Base-by-base conservation (phyloP, 2,113 vertebrate species). In the Athene cunicularia region DNA sequence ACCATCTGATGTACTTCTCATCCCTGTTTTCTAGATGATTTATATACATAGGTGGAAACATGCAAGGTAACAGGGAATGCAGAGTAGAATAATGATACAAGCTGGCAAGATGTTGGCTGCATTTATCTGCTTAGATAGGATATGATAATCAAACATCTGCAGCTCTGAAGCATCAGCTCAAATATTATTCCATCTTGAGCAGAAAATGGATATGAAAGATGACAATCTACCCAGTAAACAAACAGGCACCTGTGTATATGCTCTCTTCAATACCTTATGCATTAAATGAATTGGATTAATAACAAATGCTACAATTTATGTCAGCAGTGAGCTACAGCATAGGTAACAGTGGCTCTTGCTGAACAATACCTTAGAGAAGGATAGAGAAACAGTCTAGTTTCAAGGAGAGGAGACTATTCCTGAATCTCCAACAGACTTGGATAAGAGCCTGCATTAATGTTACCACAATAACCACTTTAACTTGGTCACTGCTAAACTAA, bases 141-240 rank as follows among this genome's bases (percentile, higher is more conserved):
- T 73, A 66, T 49, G 39, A 58, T 90, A 83, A 97, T 91, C 72
- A 90, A 73, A 92, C 37, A 89, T 59, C 76, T 95, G 86, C 67
- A 92, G 6, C 27, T 92, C 66, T 58, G 50, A 66, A 80, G 59
- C 28, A 58, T 76, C 79, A 76, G 27, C 24, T 80, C 71, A 80
- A 83, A 86, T 5, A 62, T 50, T 87, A 79, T 53, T 90, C 62
- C 23, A 30, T 76, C 67, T 73, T 86, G 75, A 92, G 59, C 45
- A 88, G 79, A 66, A 96, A 92, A 83, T 62, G 19, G 10, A 60
- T 92, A 75, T 55, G 75, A 82, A 79, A 85, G 11, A 63, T 62
- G 19, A 58, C 35, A 83, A 58, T 62, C 33, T 49, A 58, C 13
- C 19, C 72, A 80, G 23, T 45, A 91, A 92, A 88, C 12, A 83